Evolutionary conservation across 2,797 vertebrate genomes (phyloP), one percentile per base, ranked within the genome.

Genomic region (Acanthopagrus latus): DNA sequence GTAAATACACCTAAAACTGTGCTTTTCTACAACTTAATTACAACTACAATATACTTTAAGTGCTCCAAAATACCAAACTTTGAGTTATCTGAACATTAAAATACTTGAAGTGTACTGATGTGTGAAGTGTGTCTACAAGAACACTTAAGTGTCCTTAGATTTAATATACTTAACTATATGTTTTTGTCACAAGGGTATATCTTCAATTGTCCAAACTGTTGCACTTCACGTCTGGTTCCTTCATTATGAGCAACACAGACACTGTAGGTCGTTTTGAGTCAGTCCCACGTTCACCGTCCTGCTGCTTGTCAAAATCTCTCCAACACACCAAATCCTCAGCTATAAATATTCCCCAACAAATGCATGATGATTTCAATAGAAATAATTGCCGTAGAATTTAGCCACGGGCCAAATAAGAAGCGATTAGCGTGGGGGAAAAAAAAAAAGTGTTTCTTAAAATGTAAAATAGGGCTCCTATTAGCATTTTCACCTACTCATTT

Each of bases 401-500:
- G n/a, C 5, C 2, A 3, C 2, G 11, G 29, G 21, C 59, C 41
- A 59, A 50, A 23, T 43, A 17, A 48, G 17, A 47, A 50, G 20
- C 41, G 5, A 44, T 76, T 43, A 1, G 21, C 54, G n/a, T 33
- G 20, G 52, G n/a, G 23, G 48, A 18, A 50, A 27, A 13, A 33
- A 55, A 23, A 56, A 43, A 13, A 33, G 10, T 0, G n/a, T n/a
- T 3, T n/a, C 13, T 6, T n/a, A n/a, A 46, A 25, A 55, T 44
- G 17, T 68, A 33, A 48, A 27, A 57, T 11, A 21, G 8, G 2
- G 4, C 23, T 54, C 29, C 4, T 43, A 54, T 62, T 12, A 58
- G 56, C 43, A 65, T 76, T 51, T 79, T 16, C 60, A 66, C 38
- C 43, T n/a, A 63, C 51, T 48, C n/a, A 50, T 50, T 56, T 21